These are phyloP conservation scores for Centropus bengalensis DNA, from an alignment of 2,113 vertebrate species.

Conservation along the genomic window DNA sequence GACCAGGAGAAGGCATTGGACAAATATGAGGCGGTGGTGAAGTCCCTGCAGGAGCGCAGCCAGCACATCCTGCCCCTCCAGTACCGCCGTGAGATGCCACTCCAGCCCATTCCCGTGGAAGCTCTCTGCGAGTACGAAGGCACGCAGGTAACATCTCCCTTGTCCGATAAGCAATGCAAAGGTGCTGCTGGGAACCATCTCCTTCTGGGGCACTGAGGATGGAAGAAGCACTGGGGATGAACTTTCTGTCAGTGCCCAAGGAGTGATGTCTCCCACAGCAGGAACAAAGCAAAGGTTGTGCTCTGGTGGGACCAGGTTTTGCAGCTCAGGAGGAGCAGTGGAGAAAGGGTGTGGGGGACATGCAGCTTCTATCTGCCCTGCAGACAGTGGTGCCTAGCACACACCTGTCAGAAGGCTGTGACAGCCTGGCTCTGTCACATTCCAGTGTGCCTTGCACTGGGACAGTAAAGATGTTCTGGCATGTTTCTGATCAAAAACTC, in stretches of 20 bases:
- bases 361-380: accelerated
- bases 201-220: accelerated
- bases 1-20: slow-evolving; percentile 94
- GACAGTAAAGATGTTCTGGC: background rate
- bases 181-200: accelerated
- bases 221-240: background rate
- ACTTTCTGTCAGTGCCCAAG: background rate
- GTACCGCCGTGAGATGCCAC: slow-evolving; percentile 79
- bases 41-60: slow-evolving; percentile 85
- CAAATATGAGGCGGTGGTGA: slow-evolving; percentile 85
- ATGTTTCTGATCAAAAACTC: background rate
- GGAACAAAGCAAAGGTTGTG: background rate
- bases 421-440: background rate
- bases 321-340: background rate
- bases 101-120: slow-evolving; percentile 87
- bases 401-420: background rate
- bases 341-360: background rate
- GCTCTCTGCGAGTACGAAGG: slow-evolving; percentile 91
- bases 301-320: background rate
- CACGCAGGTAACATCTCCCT: slow-evolving; percentile 79
- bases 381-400: background rate
- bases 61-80: slow-evolving; percentile 88
- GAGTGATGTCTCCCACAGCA: accelerated
- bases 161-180: accelerated
- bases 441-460: background rate